Evolutionary conservation across 2,113 vertebrate genomes (phyloP), one percentile per base, ranked within the genome.

Genomic region (Ceyx melanurus): DNA sequence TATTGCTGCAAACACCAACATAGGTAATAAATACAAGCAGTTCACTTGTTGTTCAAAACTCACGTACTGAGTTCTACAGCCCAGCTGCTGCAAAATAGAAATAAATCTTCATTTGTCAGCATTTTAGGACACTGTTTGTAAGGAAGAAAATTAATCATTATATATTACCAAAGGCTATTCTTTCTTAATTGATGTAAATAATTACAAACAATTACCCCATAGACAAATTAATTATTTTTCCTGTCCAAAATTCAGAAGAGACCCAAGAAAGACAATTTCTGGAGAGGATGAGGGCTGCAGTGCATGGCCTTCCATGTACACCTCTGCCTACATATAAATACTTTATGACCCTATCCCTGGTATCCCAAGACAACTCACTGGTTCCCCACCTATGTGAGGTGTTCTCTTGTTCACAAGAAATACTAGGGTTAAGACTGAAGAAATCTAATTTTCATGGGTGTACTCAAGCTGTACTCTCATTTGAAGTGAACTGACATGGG

Each of bases 31-130:
- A 67, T 9, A 17, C 6, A 48, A 7, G 20, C 17, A 33, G 13
- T 4, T 61, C 31, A 9, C 33, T 2, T 54, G 43, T 15, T n/a
- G 78, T 10, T 65, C 62, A 20, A 26, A 84, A 65, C 20, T 65
- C 35, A 40, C 3, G 8, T 3, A 14, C 45, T 0, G 0, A 25
- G 19, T 71, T 75, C 29, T 28, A 14, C 37, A 56, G 8, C 4
- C 25, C 33, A 76, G 40, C 54, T 57, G 15, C 40, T 9, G 1
- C 21, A 66, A 67, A 56, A 82, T 4, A 77, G 23, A 79, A 42
- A 16, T 20, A 35, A 28, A 33, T 29, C 19, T 73, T 82, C 8
- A 40, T 56, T 76, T 40, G 70, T 16, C 33, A 50, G 28, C 9
- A 29, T 40, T 76, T 45, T 43, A 60, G 42, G 46, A 61, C 8